Conservation (phyloP, 2,888 invertebrate species). For the Hemithea aestivaria region DNA sequence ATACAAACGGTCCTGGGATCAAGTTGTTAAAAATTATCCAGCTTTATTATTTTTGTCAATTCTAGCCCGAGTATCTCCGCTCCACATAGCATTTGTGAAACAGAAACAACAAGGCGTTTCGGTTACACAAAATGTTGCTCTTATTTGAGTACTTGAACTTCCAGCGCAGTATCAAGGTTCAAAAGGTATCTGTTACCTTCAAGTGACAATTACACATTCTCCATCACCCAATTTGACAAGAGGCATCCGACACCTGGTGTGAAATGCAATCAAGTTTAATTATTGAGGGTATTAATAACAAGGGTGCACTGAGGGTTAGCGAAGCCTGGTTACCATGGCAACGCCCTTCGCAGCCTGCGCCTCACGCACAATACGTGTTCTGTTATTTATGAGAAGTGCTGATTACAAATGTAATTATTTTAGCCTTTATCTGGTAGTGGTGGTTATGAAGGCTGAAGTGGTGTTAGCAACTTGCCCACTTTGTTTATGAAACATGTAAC, state of each 20-base stretch:
- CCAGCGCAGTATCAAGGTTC: slow-evolving; percentile 7
- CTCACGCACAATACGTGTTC: slow-evolving; percentile 57
- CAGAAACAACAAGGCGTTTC: too few species aligned
- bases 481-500: too few species aligned
- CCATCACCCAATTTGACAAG: slow-evolving; percentile 47
- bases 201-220: slow-evolving; percentile 25
- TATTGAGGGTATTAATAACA: slow-evolving; percentile 78
- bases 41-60: too few species aligned
- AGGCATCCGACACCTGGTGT: slow-evolving; percentile 75
- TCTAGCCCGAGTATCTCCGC: too few species aligned
- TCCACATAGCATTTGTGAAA: too few species aligned
- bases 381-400: slow-evolving; percentile 70
- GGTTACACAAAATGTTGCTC: not conserved
- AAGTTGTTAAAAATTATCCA: too few species aligned
- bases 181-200: slow-evolving; percentile 11
- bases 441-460: slow-evolving; percentile 10
- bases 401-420: slow-evolving; percentile 69
- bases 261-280: slow-evolving; percentile 79
- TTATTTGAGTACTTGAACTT: not conserved
- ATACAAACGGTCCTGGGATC: too few species aligned
- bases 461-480: not conserved
- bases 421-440: slow-evolving; percentile 28
- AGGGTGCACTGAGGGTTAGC: slow-evolving; percentile 70
- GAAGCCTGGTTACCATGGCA: slow-evolving; percentile 63
- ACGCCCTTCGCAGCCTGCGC: slow-evolving; percentile 72